Base-by-base conservation (phyloP, 1,140 invertebrate genomes). In the Cherax destructor region DNA sequence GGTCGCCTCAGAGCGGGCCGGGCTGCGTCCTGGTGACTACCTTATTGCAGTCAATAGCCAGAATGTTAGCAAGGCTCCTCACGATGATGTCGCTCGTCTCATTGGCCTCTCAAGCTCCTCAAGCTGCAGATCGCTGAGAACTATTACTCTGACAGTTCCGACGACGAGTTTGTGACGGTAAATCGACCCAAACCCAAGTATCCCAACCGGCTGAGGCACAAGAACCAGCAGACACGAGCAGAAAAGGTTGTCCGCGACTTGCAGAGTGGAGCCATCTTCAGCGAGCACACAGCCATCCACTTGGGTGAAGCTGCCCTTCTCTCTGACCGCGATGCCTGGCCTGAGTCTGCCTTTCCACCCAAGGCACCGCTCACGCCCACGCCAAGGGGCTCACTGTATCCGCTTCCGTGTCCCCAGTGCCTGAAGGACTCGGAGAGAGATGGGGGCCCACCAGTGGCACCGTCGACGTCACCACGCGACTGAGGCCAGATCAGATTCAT, bases 1-100 rank as follows among this genome's bases (percentile, higher is more conserved):
- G 97, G 91, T 98, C 97, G 93, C 97, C 97, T 4, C 98, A 1
- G 97, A 98, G 92, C 95, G 95, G 88, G 97, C 97, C 30, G 98
- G 98, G 4, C 95, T 99, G 18, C 96, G 97, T 76, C 97, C 98
- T 69, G 98, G 98, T 0, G 98, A 99, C 94, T 98, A 98, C 93
- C 95, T 99, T 13, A 96, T 99, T 13, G 97, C 98, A 16, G 98
- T 99, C 0, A 98, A 99, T 95, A 97, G 97, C 2, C 95, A 97
- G 41, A 98, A 97, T 94, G 98, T 99, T 2, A 97, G 97, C 16
- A 97, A 98, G 94, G 96, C 97, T 85, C 96, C 97, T 0, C 98
- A 99, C 94, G 98, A 99, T 94, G 98, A 98, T 86, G 98, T 99
- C 4, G 98, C 99, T 1, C 95, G 97, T 91, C 94, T 99, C 61